phyloP scores from a whole-genome alignment of 1,140 invertebrate species.

The Ceratosolen fusciceps region DNA sequence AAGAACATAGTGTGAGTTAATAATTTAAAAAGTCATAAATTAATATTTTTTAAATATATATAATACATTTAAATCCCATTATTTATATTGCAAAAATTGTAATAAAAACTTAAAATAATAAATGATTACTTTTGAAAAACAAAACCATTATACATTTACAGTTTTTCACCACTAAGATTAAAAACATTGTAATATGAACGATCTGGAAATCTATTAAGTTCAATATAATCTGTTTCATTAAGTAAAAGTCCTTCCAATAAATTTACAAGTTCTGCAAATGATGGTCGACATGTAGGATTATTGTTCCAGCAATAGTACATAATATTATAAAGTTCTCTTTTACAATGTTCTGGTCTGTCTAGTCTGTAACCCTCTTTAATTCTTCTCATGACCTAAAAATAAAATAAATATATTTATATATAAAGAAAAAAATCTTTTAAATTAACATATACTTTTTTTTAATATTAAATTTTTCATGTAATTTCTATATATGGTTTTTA shows the following conservation, averaged over 20 bases:
- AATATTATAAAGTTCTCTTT: conserved; percentile 90
- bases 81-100: too few relatives aligned
- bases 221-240: conserved; percentile 93
- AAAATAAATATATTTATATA: neutral
- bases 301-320: conserved; percentile 96
- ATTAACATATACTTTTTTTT: neutral
- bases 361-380: conserved; percentile 84
- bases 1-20: too few relatives aligned
- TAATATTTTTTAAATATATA: too few relatives aligned
- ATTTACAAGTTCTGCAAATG: conserved; percentile 83
- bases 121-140: too few relatives aligned
- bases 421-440: neutral
- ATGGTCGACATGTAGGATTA: conserved; percentile 82
- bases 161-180: conserved; percentile 87
- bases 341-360: conserved; percentile 91
- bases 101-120: too few relatives aligned
- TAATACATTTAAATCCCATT: too few relatives aligned
- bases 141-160: conserved; percentile 68
- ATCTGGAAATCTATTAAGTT: conserved; percentile 92
- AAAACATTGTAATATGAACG: conserved; percentile 95
- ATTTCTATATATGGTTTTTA: too few relatives aligned
- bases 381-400: conserved; percentile 74
- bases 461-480: too few relatives aligned
- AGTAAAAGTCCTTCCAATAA: conserved; percentile 86
- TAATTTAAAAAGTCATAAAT: too few relatives aligned